phyloP scores from a whole-genome alignment of 2,888 invertebrate species.

The Nasonovia ribisnigri region DNA sequence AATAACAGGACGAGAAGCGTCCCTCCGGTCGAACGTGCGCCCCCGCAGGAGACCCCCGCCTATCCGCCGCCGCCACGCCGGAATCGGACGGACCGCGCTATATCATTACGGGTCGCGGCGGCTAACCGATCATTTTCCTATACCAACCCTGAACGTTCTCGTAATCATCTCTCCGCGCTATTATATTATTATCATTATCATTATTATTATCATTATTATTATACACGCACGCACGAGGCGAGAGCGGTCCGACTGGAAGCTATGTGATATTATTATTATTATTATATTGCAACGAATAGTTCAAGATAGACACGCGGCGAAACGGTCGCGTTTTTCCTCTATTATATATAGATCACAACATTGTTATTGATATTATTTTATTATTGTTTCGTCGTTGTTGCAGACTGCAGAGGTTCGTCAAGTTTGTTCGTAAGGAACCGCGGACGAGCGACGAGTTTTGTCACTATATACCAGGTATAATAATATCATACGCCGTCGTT shows the following conservation, averaged over 20 bases:
- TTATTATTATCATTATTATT: not conserved
- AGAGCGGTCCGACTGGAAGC: not conserved
- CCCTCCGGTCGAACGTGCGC: slow-evolving; percentile 58
- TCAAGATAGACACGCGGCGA: not conserved
- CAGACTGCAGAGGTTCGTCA: not conserved
- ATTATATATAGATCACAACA: too few relatives aligned
- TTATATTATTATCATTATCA: not conserved
- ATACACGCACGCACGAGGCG: not conserved
- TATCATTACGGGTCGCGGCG: slow-evolving; percentile 29
- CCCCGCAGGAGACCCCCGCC: slow-evolving; percentile 19
- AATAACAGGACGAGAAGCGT: slow-evolving; percentile 22
- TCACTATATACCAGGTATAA: not conserved
- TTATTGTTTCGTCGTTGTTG: not conserved
- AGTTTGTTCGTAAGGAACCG: not conserved
- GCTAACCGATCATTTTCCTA: slow-evolving; percentile 55
- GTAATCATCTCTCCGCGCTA: not conserved
- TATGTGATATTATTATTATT: not conserved
- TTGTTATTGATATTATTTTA: not conserved
- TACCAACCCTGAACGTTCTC: not conserved
- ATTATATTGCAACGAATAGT: not conserved
- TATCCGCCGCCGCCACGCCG: not conserved
- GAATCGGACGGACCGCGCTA: not conserved
- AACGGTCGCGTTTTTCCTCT: not conserved
- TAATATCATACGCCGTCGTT: not conserved
- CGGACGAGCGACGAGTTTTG: not conserved